Evolutionary conservation across 1,140 invertebrate species (phyloP).

Genomic region (Drosophila arizonae): DNA sequence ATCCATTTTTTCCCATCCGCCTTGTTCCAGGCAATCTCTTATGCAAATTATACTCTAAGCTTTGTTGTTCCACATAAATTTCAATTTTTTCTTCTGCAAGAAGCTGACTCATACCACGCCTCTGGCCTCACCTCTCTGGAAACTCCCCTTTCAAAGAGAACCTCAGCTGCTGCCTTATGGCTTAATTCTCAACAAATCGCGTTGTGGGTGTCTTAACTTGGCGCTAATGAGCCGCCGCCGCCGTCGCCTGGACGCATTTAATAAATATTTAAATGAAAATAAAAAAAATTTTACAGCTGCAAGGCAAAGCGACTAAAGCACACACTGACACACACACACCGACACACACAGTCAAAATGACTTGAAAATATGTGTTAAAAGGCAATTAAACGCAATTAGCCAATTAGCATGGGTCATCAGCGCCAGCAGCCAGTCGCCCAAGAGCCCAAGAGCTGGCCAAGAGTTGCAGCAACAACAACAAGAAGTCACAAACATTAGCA

Average conservation of each 20-base stretch:
- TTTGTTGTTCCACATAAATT: not conserved
- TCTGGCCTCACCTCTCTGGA: not conserved
- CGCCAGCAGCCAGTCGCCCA: slow-evolving; percentile 23
- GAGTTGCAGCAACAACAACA: slow-evolving; percentile 27
- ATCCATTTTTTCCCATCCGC: too few species aligned
- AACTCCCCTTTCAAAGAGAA: not conserved
- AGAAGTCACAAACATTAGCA: slow-evolving; percentile 21
- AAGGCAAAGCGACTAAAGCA: slow-evolving; percentile 2
- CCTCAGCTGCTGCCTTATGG: slow-evolving; percentile 12
- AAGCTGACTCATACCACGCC: not conserved
- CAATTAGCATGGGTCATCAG: slow-evolving; percentile 77
- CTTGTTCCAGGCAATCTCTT: too few species aligned
- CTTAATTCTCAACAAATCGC: slow-evolving; percentile 8
- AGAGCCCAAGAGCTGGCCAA: slow-evolving; percentile 43
- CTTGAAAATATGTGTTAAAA: slow-evolving; percentile 64
- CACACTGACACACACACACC: not conserved
- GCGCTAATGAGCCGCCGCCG: slow-evolving; percentile 46
- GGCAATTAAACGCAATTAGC: slow-evolving; percentile 77
- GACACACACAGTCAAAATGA: not conserved
- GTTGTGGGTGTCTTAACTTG: slow-evolving; percentile 8
- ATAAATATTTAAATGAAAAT: slow-evolving; percentile 53
- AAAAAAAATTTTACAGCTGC: slow-evolving; percentile 45
- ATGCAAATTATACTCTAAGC: not conserved
- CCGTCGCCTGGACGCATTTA: slow-evolving; percentile 40
- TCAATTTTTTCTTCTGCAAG: not conserved